phyloP scores from a whole-genome alignment of 1,140 invertebrate species.

The Araneus ventricosus region DNA sequence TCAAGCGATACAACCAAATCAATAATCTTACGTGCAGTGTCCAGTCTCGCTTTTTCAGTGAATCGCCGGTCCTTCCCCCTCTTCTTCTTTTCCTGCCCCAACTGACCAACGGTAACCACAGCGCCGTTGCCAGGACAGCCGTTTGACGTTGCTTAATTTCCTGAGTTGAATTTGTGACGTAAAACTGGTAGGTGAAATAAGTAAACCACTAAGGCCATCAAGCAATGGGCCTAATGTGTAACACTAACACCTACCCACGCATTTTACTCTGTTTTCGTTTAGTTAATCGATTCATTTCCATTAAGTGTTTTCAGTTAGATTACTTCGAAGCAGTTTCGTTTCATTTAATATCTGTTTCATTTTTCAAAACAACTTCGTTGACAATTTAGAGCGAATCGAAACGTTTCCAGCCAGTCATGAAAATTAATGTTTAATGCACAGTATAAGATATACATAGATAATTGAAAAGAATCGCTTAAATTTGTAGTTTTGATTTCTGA shows the following conservation, averaged over 20 bases:
- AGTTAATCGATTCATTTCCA: not conserved
- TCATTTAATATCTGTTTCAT: not conserved
- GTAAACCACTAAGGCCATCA: not conserved
- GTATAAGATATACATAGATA: too few species aligned
- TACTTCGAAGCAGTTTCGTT: not conserved
- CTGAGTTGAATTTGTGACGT: conserved; percentile 31
- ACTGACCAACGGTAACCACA: conserved; percentile 35
- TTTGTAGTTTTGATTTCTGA: too few species aligned
- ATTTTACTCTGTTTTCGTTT: not conserved
- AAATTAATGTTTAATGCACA: too few species aligned
- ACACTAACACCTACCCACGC: not conserved
- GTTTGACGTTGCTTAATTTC: conserved; percentile 58
- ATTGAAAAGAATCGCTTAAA: too few species aligned
- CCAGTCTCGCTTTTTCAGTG: not conserved
- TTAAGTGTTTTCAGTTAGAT: not conserved
- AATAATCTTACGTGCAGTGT: conserved; percentile 58
- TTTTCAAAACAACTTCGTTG: not conserved
- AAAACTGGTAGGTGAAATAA: conserved; percentile 6
- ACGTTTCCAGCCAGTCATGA: too few species aligned
- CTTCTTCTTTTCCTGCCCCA: not conserved
- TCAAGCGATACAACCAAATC: conserved; percentile 53
- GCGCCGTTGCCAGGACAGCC: conserved; percentile 51
- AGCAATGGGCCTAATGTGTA: not conserved
- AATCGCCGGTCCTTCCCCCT: not conserved
- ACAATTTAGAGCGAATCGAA: not conserved